These are phyloP conservation scores for Catonia carolina DNA, from an alignment of 2,888 invertebrate species.

Conservation along the genomic window DNA sequence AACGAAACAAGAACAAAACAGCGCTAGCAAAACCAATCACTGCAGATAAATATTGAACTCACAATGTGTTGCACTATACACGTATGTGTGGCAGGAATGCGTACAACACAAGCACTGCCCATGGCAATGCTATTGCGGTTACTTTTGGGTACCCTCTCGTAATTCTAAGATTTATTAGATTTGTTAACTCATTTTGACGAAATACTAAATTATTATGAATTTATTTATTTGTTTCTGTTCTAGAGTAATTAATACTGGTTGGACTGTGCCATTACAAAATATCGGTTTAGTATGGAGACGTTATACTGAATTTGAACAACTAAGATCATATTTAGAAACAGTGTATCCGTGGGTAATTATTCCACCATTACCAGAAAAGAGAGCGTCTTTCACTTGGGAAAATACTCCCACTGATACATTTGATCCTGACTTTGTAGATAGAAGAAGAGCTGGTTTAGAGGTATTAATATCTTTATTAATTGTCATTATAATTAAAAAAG, in stretches of 20 bases:
- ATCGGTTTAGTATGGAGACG: constrained; percentile 66
- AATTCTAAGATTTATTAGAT: too few species aligned
- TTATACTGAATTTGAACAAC: constrained; percentile 78
- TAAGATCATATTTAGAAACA: constrained; percentile 67
- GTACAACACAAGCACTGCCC: too few species aligned
- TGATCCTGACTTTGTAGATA: constrained; percentile 76
- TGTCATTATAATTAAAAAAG: neutral
- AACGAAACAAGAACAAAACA: too few species aligned
- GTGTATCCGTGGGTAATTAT: constrained; percentile 73
- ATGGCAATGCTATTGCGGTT: too few species aligned
- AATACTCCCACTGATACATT: constrained; percentile 70
- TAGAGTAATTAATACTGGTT: constrained; percentile 30
- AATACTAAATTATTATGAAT: too few species aligned
- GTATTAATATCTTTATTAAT: constrained; percentile 38
- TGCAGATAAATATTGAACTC: too few species aligned
- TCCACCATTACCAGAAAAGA: constrained; percentile 76
- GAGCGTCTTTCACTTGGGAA: constrained; percentile 68
- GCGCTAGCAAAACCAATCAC: too few species aligned
- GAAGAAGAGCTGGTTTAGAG: constrained; percentile 73
- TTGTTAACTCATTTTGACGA: too few species aligned
- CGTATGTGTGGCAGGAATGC: too few species aligned
- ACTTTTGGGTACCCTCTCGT: too few species aligned
- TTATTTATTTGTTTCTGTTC: neutral
- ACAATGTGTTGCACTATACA: too few species aligned
- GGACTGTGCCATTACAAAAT: constrained; percentile 26